Evolutionary conservation across 2,113 vertebrate species (phyloP), one percentile per base, ranked within the genome.

Genomic region (Condylura cristata): DNA sequence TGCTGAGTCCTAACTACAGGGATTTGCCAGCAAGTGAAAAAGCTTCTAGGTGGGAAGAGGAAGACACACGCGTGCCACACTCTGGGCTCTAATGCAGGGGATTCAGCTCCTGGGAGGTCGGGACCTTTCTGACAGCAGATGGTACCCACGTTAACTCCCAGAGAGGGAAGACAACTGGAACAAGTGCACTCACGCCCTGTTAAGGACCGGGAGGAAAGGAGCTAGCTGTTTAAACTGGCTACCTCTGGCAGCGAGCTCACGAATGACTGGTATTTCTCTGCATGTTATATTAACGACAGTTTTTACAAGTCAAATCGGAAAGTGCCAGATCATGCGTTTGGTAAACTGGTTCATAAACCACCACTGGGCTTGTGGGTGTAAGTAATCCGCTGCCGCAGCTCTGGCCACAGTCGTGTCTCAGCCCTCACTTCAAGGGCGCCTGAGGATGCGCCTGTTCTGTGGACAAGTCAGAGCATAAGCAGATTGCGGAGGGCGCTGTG

Each of bases 401-500:
- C 91, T 91, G 76, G 16, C 60, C 26, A 46, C 46, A 32, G 56
- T 46, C 34, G 16, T 13, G 30, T 46, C 53, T 61, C 46, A 61
- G 6, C 53, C 22, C 39, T 79, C 84, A 34, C 61, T 72, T 88
- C 74, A 88, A 92, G 26, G 24, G 80, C n/a, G 56, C 72, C 56
- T 51, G 24, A 65, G 63, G 24, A 68, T 74, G 39, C 82, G 39
- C 66, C 88, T 74, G 86, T 85, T 93, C 32, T 89, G 82, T 11
- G 88, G 58, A 51, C 61, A 80, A 86, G 66, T 22, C 63, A 24
- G 41, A 86, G n/a, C 30, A 44, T 51, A 75, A 84, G 74, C 63
- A 89, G 70, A 83, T 75, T 86, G 89, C 93, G 86, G 39, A 91
- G 51, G 63, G 61, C 78, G n/a, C 74, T 76, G 81, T 82, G 65